Evolutionary conservation across 2,888 invertebrate genomes (phyloP).

Genomic region (Lasiommata megera): DNA sequence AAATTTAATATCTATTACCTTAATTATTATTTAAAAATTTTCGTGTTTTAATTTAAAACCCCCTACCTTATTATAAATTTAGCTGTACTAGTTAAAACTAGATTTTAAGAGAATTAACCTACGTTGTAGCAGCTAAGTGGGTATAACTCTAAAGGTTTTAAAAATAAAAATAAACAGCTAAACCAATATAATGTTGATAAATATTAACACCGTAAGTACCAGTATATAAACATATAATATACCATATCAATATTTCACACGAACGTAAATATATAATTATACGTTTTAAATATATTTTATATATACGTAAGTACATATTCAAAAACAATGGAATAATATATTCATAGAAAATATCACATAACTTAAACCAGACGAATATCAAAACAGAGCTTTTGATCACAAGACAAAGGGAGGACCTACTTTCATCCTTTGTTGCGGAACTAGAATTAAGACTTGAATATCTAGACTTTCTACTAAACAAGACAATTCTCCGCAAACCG

Average conservation of each 20-base stretch:
- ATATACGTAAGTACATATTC: not conserved
- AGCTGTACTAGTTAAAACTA: too few relatives aligned
- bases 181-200: too few relatives aligned
- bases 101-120: too few relatives aligned
- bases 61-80: not conserved
- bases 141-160: too few relatives aligned
- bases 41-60: constrained; percentile 19
- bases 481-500: not conserved
- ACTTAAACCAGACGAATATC: constrained; percentile 1
- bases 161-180: too few relatives aligned
- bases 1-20: constrained; percentile 41
- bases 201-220: too few relatives aligned
- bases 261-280: too few relatives aligned
- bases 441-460: constrained; percentile 11
- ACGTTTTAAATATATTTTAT: too few relatives aligned
- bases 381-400: not conserved
- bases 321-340: not conserved
- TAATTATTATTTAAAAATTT: constrained; percentile 29
- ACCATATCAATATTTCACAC: not conserved
- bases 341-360: constrained; percentile 7
- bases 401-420: constrained; percentile 10
- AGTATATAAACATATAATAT: too few relatives aligned
- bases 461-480: not conserved
- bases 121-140: too few relatives aligned
- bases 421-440: constrained; percentile 14